Base-by-base conservation (phyloP, 2,113 vertebrate species). In the Oenanthe oenanthe region DNA sequence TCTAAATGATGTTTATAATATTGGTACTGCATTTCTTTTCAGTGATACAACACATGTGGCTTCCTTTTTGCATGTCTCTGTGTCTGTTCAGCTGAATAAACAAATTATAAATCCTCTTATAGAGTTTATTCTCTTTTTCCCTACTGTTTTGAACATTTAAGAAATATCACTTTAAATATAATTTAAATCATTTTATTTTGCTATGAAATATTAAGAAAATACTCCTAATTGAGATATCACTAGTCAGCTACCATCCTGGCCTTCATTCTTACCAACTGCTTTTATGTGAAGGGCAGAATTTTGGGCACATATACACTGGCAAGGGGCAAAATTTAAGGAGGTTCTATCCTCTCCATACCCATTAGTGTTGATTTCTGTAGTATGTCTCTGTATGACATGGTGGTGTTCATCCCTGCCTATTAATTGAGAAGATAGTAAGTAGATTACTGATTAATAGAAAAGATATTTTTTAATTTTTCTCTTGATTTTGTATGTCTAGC, bases 1-100 rank as follows among this genome's bases (percentile, higher is more conserved):
- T 98, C 97, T 98, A 98, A 98, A 98, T 97, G 92, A 98, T 98
- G 96, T 98, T 98, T 98, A 97, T 97, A 98, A 92, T 98, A 97
- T 95, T 97, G 92, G 92, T 97, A 95, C 92, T 98, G 97, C 96
- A 96, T 97, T 97, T 98, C 92, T 98, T 96, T 98, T 98, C 97
- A 98, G 96, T 98, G 98, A 98, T 98, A 98, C 77, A 91, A 96
- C 91, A 93, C 88, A 83, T 61, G 85, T 91, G 92, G 81, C 48
- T 94, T 92, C 72, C 74, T 97, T 97, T 95, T 90, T 94, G 83
- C 84, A 80, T 66, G 34, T 38, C 31, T 42, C 57, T 75, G 31
- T 78, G 31, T 83, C 71, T 79, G n/a, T 57, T 85, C 42, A 40
- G 34, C 25, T 62, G 54, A 94, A 92, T 57, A 60, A 85, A 26